Conservation (phyloP, 2,113 vertebrate species). For the Parus major region DNA sequence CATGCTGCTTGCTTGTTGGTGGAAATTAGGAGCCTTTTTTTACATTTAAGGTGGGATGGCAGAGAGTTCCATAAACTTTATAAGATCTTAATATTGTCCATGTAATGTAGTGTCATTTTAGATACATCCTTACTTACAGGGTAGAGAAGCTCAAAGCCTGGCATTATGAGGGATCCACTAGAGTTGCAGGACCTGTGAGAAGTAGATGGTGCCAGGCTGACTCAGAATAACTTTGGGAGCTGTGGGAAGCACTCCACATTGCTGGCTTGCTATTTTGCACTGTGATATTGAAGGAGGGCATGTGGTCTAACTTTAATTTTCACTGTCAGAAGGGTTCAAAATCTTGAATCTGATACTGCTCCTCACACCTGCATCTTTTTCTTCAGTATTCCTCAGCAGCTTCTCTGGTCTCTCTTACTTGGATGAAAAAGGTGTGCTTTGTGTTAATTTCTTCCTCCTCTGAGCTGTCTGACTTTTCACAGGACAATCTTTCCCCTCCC, state of each 20-base stretch:
- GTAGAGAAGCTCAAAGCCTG: not conserved
- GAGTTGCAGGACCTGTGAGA: not conserved
- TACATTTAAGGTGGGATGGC: not conserved
- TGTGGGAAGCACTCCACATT: not conserved
- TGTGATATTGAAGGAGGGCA: not conserved
- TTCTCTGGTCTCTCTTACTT: not conserved
- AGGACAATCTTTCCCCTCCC: not conserved
- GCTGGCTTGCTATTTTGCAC: not conserved
- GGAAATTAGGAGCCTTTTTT: not conserved
- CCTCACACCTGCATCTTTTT: not conserved
- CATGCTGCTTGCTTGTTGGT: not conserved
- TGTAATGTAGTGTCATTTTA: not conserved
- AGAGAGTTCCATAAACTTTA: not conserved
- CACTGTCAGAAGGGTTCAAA: not conserved
- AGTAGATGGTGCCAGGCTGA: not conserved
- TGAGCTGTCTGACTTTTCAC: not conserved
- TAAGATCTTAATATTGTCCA: not conserved
- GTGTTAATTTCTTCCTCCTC: not conserved
- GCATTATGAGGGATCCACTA: not conserved
- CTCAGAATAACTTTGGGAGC: not conserved
- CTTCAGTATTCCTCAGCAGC: not conserved
- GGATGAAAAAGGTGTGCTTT: not conserved
- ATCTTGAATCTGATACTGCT: not conserved
- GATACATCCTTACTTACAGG: not conserved
- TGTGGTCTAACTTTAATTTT: not conserved